Conservation (phyloP, 2,113 vertebrate genomes). For the Pluvialis apricaria region DNA sequence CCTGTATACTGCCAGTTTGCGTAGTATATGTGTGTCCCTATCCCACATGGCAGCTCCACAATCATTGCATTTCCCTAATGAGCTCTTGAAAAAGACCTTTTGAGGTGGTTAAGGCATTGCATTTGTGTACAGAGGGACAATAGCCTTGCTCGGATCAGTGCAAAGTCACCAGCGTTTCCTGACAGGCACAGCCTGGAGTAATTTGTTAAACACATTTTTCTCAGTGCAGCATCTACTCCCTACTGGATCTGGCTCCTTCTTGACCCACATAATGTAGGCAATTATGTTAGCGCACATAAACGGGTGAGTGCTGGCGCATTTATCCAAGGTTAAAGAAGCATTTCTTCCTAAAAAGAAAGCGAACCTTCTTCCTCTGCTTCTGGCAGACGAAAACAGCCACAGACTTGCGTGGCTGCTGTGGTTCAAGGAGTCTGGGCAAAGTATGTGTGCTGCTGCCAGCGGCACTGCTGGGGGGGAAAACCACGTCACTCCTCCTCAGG, state of each 20-base stretch:
- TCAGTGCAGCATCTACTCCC: neutral
- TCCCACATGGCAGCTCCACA: neutral
- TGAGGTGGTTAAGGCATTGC: neutral
- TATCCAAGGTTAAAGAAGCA: neutral
- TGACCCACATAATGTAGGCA: neutral
- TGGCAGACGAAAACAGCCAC: neutral
- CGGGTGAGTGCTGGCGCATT: fast-evolving
- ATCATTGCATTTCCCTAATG: neutral
- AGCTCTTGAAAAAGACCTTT: neutral
- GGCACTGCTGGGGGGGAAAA: neutral
- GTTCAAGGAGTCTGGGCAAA: neutral
- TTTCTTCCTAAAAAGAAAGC: neutral
- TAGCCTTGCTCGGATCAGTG: neutral
- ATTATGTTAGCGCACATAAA: neutral
- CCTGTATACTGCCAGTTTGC: neutral
- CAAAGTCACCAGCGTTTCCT: neutral
- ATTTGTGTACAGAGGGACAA: neutral
- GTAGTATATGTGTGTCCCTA: neutral
- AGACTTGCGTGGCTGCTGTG: neutral
- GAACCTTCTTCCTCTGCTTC: neutral
- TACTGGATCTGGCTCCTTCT: neutral
- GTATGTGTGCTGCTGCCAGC: neutral
- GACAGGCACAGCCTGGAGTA: neutral
- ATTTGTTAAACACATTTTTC: neutral
- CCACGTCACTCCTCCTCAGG: neutral